Conservation (phyloP, 1,140 invertebrate genomes). For the Caligus rogercresseyi region DNA sequence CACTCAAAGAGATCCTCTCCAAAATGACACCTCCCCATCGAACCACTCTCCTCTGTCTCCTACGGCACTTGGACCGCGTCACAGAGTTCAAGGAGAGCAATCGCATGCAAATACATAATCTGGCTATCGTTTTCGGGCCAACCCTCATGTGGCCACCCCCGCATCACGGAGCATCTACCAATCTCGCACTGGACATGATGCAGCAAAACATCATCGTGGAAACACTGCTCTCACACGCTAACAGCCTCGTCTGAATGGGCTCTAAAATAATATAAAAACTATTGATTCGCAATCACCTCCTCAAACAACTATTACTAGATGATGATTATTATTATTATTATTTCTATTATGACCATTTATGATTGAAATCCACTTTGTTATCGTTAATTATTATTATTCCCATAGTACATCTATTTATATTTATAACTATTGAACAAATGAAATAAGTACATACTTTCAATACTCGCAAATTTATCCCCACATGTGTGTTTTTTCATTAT, state of each 20-base stretch:
- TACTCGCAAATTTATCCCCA: too few species aligned
- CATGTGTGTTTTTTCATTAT: too few species aligned
- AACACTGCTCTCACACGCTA: slow-evolving; percentile 31
- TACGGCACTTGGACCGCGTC: slow-evolving; percentile 60
- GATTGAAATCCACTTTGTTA: too few species aligned
- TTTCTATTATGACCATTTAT: too few species aligned
- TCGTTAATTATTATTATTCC: too few species aligned
- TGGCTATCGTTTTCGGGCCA: slow-evolving; percentile 82
- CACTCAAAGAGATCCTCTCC: slow-evolving; percentile 46
- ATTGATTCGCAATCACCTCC: too few species aligned
- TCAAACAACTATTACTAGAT: too few species aligned
- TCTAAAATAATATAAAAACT: too few species aligned
- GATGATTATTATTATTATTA: too few species aligned
- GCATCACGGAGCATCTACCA: slow-evolving; percentile 23
- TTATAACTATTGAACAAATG: too few species aligned
- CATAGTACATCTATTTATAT: too few species aligned
- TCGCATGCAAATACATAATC: slow-evolving; percentile 67
- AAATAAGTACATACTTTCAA: too few species aligned
- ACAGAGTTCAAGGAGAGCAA: slow-evolving; percentile 52
- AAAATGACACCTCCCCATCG: slow-evolving; percentile 47
- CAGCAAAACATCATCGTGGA: slow-evolving; percentile 46
- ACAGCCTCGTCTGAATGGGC: neutral
- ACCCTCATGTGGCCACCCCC: slow-evolving; percentile 42
- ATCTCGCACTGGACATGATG: slow-evolving; percentile 44
- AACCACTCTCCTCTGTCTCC: slow-evolving; percentile 54